These are phyloP conservation scores for Pollimyrus isidori DNA, from an alignment of 2,113 vertebrate species.

Conservation along the genomic window DNA sequence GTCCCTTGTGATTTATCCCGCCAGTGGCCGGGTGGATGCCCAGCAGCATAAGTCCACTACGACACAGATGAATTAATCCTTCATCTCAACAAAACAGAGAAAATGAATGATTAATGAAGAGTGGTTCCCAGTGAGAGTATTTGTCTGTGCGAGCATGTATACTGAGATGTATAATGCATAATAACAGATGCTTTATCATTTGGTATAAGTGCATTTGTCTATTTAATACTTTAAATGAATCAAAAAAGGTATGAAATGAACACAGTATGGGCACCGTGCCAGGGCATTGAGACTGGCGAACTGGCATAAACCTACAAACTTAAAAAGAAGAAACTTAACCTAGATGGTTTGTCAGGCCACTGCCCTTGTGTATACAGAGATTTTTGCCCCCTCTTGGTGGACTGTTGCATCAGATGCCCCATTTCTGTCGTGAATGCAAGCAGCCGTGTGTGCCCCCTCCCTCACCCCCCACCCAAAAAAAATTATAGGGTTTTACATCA, in stretches of 20 bases:
- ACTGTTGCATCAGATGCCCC: background rate
- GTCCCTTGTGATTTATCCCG: constrained; percentile 6
- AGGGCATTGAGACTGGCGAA: background rate
- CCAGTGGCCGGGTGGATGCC: constrained; percentile 29
- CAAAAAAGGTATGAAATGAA: background rate
- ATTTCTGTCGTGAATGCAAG: background rate
- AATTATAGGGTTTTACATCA: background rate
- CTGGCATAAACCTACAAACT: background rate
- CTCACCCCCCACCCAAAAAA: background rate
- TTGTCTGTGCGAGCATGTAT: background rate
- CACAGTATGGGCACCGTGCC: too few species aligned
- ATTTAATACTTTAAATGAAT: background rate
- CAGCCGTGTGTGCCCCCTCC: background rate
- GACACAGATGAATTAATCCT: constrained; percentile 28
- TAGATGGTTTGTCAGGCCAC: background rate
- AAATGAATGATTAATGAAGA: constrained; percentile 22
- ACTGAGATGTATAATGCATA: background rate
- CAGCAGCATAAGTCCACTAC: constrained; percentile 25
- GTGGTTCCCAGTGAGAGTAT: background rate
- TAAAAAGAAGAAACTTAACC: background rate
- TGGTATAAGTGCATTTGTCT: background rate
- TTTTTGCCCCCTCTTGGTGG: background rate
- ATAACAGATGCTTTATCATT: background rate
- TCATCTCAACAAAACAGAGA: constrained; percentile 28
- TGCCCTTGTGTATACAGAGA: background rate